Percentiles rank a stretch among this genome's conserved stretches.
Evolutionary conservation across 2,113 vertebrate genomes (phyloP).

Genomic region (Corythaeola cristata): DNA sequence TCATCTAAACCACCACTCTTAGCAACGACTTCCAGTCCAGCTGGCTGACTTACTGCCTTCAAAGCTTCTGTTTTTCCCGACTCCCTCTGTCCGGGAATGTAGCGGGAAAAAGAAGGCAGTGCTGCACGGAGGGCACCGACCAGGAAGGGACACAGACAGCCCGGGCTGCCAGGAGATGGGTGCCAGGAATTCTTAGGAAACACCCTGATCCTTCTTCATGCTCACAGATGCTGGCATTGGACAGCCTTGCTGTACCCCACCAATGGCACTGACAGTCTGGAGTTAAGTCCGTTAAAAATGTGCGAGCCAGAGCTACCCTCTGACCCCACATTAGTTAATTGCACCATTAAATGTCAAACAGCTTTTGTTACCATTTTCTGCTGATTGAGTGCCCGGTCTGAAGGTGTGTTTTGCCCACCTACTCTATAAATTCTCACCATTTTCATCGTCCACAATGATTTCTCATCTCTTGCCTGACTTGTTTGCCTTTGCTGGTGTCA

Average conservation of each 20-base stretch:
- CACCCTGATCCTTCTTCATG: neutral
- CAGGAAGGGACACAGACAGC: conserved; percentile 25
- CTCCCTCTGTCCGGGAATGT: neutral
- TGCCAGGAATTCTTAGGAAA: conserved; percentile 7
- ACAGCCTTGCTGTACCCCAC: neutral
- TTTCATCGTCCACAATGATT: neutral
- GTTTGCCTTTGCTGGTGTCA: neutral
- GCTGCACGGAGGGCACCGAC: neutral
- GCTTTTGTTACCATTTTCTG: neutral
- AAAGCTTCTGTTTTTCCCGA: neutral
- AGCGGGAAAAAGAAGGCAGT: neutral
- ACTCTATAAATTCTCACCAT: neutral
- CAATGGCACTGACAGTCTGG: neutral
- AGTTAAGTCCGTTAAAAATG: neutral
- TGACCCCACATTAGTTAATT: neutral
- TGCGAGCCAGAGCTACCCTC: neutral
- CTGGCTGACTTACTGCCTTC: conserved; percentile 9
- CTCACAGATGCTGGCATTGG: neutral
- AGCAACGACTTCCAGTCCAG: neutral
- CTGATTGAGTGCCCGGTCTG: neutral
- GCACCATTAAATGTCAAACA: neutral
- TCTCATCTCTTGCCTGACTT: neutral
- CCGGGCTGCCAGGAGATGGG: neutral
- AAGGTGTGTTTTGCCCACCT: neutral
- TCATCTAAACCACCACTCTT: neutral